Conservation (phyloP, 2,888 invertebrate species). For the Melieria omissa region DNA sequence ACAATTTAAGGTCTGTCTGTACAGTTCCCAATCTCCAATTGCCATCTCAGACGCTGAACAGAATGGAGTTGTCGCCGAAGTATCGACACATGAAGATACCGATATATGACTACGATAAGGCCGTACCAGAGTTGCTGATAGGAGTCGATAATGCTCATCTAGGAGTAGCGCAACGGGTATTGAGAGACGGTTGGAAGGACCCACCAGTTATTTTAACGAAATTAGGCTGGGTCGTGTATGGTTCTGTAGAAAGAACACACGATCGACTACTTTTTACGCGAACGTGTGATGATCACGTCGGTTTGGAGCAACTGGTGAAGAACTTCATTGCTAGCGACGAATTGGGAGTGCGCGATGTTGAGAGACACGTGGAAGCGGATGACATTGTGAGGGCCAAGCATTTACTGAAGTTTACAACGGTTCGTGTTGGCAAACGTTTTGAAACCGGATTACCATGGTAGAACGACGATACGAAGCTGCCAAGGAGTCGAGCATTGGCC, state of each 20-base stretch:
- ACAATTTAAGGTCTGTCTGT: slow-evolving; percentile 32
- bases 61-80: slow-evolving; percentile 8
- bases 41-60: slow-evolving; percentile 28
- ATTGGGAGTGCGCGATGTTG: not conserved
- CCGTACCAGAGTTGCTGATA: slow-evolving; percentile 33
- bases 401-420: slow-evolving; percentile 4
- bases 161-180: slow-evolving; percentile 14
- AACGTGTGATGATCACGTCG: not conserved
- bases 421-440: not conserved
- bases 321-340: slow-evolving; percentile 13
- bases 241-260: not conserved
- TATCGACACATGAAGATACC: slow-evolving; percentile 23
- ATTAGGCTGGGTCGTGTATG: slow-evolving; percentile 29
- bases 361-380: not conserved
- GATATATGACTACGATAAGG: slow-evolving; percentile 12
- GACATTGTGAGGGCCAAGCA: slow-evolving; percentile 7
- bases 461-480: slow-evolving; percentile 35
- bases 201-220: slow-evolving; percentile 26
- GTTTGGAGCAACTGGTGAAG: slow-evolving; percentile 13
- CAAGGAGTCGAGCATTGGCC: slow-evolving; percentile 42
- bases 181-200: slow-evolving; percentile 20
- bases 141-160: slow-evolving; percentile 34
- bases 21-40: slow-evolving; percentile 33
- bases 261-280: not conserved
- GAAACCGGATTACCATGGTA: slow-evolving; percentile 46